Percentiles rank a stretch among this genome's conserved stretches.
Conservation (phyloP, 1,140 invertebrate genomes). For the Drosophila arizonae region DNA sequence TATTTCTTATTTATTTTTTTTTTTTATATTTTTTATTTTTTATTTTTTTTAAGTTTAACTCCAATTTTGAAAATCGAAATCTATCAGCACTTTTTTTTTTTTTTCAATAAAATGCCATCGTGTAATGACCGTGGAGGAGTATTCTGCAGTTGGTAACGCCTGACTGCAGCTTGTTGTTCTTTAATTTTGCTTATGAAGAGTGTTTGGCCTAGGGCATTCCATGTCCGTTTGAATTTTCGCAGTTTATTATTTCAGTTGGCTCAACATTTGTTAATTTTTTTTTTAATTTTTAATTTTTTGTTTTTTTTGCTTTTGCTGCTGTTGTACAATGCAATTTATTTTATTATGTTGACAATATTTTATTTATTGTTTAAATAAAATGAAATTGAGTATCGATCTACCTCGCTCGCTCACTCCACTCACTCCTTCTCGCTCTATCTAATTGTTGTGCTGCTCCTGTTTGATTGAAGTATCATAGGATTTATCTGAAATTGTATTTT, state of each 20-base stretch:
- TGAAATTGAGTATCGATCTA: constrained; percentile 24
- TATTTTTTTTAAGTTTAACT: too few species aligned
- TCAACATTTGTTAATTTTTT: constrained; percentile 1
- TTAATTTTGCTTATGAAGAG: too few species aligned
- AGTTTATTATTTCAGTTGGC: constrained; percentile 12
- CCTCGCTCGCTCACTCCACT: background rate
- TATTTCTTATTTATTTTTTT: too few species aligned
- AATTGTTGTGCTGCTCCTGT: constrained; percentile 54
- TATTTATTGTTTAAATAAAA: constrained; percentile 68
- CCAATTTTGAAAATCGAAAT: too few species aligned
- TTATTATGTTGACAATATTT: constrained; percentile 61
- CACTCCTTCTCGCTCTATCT: background rate
- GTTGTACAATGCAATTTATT: constrained; percentile 41
- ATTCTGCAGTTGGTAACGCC: too few species aligned
- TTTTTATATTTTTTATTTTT: too few species aligned
- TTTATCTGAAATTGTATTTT: constrained; percentile 78
- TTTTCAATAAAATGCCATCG: too few species aligned
- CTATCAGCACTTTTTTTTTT: too few species aligned
- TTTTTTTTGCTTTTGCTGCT: background rate
- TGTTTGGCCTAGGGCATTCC: background rate
- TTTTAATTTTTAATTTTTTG: background rate
- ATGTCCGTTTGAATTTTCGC: background rate
- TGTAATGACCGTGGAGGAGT: too few species aligned
- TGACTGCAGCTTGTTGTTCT: too few species aligned
- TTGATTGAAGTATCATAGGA: constrained; percentile 76